Evolutionary conservation across 1,140 invertebrate species (phyloP).

Genomic region (Drosophila lacertosa): DNA sequence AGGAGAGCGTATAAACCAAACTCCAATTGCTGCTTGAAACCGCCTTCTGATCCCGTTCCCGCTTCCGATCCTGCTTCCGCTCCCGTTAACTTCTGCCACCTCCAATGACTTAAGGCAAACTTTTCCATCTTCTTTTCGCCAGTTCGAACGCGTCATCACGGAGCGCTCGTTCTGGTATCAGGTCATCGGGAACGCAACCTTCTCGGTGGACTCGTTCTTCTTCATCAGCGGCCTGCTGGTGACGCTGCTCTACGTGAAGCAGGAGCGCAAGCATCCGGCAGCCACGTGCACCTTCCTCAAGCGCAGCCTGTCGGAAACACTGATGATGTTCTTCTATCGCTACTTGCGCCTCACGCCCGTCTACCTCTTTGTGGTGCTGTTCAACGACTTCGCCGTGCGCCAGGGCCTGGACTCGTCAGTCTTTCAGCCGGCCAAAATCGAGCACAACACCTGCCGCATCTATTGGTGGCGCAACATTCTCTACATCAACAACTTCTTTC

Average conservation of each 20-base stretch:
- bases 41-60: no score
- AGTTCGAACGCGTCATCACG: slow-evolving; percentile 90
- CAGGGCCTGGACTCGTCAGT: slow-evolving; percentile 87
- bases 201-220: slow-evolving; percentile 96
- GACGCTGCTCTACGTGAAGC: slow-evolving; percentile 89
- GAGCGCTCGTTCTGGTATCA: slow-evolving; percentile 92
- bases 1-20: no score
- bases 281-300: slow-evolving; percentile 68
- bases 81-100: not conserved
- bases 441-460: slow-evolving; percentile 90
- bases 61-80: no score
- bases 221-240: slow-evolving; percentile 93
- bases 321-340: slow-evolving; percentile 87
- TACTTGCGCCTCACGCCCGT: slow-evolving; percentile 91
- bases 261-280: slow-evolving; percentile 81
- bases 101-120: no score
- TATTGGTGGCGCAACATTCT: slow-evolving; percentile 94
- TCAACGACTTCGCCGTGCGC: slow-evolving; percentile 89
- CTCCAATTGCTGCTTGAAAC: no score
- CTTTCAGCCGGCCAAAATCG: slow-evolving; percentile 88
- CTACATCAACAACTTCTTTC: slow-evolving; percentile 92
- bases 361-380: slow-evolving; percentile 91
- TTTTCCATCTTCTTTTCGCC: slow-evolving; percentile 49
- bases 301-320: slow-evolving; percentile 85
- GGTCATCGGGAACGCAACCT: slow-evolving; percentile 94